Evolutionary conservation across 2,797 vertebrate species (phyloP), one percentile per base, ranked within the genome.

Genomic region (Adrianichthys oophorus): DNA sequence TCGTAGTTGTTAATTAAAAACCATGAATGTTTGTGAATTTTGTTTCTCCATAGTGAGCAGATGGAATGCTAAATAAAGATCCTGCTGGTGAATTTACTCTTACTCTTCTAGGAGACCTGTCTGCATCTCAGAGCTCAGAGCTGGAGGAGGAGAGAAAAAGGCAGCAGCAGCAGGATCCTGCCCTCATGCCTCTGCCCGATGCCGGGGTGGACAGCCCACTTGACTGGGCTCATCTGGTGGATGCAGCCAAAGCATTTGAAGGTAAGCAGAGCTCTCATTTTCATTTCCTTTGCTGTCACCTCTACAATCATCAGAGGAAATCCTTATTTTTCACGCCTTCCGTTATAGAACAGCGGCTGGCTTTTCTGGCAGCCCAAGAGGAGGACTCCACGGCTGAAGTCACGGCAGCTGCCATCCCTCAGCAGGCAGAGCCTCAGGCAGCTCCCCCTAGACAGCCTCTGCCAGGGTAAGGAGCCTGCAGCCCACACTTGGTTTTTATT

Each of bases 201-300:
- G 70, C 92, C 17, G 95, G 94, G 61, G 89, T 94, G 4, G 95
- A 97, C 78, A 89, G 93, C 4, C 94, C 95, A 18, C 90, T 99
- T 77, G 95, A 99, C 76, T 99, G 97, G 97, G 96, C 96, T 77
- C 95, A 97, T 82, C 87, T 98, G 79, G 97, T 98, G 57, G 95
- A 98, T 52, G 96, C 96, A 24, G 96, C 97, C 85, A 98, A 97
- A 88, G 96, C 96, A 48, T 99, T 97, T 71, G 97, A 99, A 87
- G 95, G 96, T 98, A 87, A 48, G 65, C 40, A 42, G 45, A 32
- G 12, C 0, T 42, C 1, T 2, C 18, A 46, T 50, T 69, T 68
- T 42, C 1, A 47, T 48, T 48, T 68, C 15, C 7, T 50, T n/a
- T 17, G 5, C 48, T 48, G 56, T 48, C 1, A 37, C 66, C 29